These are phyloP conservation scores for Pseudopipra pipra DNA, from an alignment of 2,113 vertebrate species.

Conservation along the genomic window DNA sequence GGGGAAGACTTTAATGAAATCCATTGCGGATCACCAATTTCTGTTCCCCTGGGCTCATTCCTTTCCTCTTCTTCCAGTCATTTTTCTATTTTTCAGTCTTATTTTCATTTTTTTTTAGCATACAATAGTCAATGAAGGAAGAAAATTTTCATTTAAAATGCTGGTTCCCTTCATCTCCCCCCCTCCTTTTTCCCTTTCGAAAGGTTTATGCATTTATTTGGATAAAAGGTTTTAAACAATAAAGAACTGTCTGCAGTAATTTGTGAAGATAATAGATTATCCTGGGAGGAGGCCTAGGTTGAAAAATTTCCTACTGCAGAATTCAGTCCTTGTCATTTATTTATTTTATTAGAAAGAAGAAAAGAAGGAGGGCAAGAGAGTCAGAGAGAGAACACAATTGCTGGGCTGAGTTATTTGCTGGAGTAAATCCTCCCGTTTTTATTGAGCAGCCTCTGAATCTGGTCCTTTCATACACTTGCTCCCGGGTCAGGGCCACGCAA, in stretches of 20 bases:
- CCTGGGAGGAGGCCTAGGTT: constrained; percentile 32
- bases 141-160: constrained; percentile 23
- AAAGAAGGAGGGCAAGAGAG: neutral
- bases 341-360: constrained; percentile 19
- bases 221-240: constrained; percentile 64
- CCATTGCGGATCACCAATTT: constrained; percentile 45
- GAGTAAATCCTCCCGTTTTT: neutral
- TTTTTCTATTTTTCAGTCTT: neutral
- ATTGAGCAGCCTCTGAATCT: neutral
- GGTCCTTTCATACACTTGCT: neutral
- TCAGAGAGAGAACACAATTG: neutral
- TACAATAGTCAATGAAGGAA: constrained; percentile 1
- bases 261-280: constrained; percentile 50
- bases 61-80: neutral
- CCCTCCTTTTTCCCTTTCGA: neutral
- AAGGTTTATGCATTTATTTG: constrained; percentile 60
- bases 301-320: constrained; percentile 8
- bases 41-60: constrained; percentile 27
- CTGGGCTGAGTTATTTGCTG: neutral
- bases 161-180: neutral
- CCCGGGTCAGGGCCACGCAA: neutral
- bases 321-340: constrained; percentile 10
- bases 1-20: constrained; percentile 47
- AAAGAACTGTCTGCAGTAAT: constrained; percentile 57
- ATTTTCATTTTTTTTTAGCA: neutral